Evolutionary conservation across 1,140 invertebrate genomes (phyloP).

Genomic region (Rhagoletis pomonella): DNA sequence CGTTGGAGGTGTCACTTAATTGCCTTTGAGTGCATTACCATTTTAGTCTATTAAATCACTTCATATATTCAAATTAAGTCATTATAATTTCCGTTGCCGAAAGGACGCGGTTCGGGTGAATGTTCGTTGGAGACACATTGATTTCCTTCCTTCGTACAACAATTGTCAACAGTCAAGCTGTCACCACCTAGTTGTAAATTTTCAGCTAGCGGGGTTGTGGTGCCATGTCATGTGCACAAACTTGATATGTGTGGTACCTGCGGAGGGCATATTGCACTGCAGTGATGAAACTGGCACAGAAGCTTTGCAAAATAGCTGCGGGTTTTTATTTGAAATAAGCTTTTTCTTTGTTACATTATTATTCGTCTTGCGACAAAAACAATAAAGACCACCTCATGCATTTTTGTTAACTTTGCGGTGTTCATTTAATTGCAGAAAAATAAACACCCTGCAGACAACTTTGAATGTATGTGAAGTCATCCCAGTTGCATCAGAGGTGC

Average conservation of each 20-base stretch:
- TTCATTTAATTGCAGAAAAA: too few relatives aligned
- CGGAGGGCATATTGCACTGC: neutral
- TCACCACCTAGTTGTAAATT: conserved; percentile 7
- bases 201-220: neutral
- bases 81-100: neutral
- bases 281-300: neutral
- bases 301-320: too few relatives aligned
- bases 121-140: neutral
- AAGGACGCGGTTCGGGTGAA: neutral
- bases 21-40: conserved; percentile 2
- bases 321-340: neutral
- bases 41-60: neutral
- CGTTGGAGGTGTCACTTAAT: neutral
- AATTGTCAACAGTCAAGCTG: neutral
- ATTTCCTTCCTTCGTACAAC: conserved; percentile 24
- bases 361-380: neutral
- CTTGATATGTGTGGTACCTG: neutral
- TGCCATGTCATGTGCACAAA: neutral
- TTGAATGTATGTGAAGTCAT: too few relatives aligned
- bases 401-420: too few relatives aligned
- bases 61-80: conserved; percentile 11
- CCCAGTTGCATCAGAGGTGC: neutral
- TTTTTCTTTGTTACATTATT: conserved; percentile 6
- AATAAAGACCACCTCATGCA: too few relatives aligned
- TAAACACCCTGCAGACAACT: too few relatives aligned